A percentile compares a stretch with the other conserved stretches of the same genome.
phyloP scores from a whole-genome alignment of 2,113 vertebrate species.

The Rana temporaria region DNA sequence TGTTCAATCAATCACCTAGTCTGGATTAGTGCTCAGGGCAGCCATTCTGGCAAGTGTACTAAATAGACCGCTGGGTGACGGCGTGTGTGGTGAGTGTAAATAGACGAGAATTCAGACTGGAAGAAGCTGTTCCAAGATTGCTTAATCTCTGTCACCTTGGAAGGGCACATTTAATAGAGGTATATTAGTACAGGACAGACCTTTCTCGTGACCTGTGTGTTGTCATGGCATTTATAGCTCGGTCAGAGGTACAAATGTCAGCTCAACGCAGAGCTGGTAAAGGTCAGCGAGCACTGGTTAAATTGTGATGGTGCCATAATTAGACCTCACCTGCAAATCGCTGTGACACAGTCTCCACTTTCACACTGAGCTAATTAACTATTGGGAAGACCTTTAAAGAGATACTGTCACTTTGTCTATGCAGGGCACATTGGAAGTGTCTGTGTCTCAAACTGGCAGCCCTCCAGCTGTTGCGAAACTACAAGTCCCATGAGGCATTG shows the following conservation, averaged over 20 bases:
- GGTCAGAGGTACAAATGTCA: not conserved
- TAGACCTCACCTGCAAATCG: too few relatives aligned
- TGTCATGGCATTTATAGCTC: constrained; percentile 4
- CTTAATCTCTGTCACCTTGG: constrained; percentile 55
- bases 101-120: constrained; percentile 43
- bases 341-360: too few relatives aligned
- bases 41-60: not conserved
- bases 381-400: too few relatives aligned
- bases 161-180: constrained; percentile 2
- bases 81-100: constrained; percentile 63
- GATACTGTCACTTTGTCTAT: too few relatives aligned
- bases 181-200: not conserved
- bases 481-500: too few relatives aligned
- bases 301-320: not conserved
- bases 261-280: not conserved
- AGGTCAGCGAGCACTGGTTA: not conserved
- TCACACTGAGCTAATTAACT: too few relatives aligned
- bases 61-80: constrained; percentile 40
- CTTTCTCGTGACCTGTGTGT: constrained; percentile 2
- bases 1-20: constrained; percentile 4
- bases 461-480: too few relatives aligned
- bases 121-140: not conserved
- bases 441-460: too few relatives aligned
- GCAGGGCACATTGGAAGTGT: too few relatives aligned
- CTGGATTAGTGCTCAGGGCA: constrained; percentile 21